Conservation (phyloP, 2,113 vertebrate species). For the Odocoileus hemionus region DNA sequence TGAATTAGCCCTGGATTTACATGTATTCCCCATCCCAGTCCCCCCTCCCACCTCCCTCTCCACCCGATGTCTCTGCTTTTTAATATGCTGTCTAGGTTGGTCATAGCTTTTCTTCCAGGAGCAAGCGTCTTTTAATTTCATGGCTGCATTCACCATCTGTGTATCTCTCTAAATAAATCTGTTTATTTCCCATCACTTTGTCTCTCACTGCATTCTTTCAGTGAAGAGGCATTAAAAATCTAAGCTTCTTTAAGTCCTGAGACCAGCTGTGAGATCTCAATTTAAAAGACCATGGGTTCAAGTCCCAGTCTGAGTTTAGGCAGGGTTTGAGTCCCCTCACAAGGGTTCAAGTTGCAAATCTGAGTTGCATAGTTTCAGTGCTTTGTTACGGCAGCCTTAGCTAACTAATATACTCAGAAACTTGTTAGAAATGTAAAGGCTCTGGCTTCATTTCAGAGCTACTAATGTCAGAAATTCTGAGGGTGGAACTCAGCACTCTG, state of each 20-base stretch:
- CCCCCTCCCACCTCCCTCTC: too few species aligned
- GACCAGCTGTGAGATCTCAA: not conserved
- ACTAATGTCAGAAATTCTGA: not conserved
- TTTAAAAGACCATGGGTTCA: not conserved
- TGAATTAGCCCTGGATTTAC: too few species aligned
- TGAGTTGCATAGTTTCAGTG: not conserved
- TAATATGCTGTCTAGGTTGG: not conserved
- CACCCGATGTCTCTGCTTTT: not conserved
- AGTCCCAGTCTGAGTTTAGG: not conserved
- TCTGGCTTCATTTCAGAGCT: not conserved
- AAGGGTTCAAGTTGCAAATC: not conserved
- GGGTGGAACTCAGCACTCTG: not conserved
- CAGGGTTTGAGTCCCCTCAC: not conserved
- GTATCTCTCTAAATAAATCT: not conserved
- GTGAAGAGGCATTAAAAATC: not conserved
- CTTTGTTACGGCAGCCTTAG: not conserved
- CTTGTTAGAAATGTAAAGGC: not conserved
- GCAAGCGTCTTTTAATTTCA: not conserved
- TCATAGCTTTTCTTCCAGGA: not conserved
- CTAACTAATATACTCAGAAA: not conserved
- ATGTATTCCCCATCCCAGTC: too few species aligned
- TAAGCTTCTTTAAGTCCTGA: not conserved
- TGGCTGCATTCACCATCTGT: not conserved
- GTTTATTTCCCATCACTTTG: not conserved
- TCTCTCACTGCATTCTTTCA: not conserved